Base-by-base conservation (phyloP, 2,113 vertebrate genomes). In the Hemiprocne comata region DNA sequence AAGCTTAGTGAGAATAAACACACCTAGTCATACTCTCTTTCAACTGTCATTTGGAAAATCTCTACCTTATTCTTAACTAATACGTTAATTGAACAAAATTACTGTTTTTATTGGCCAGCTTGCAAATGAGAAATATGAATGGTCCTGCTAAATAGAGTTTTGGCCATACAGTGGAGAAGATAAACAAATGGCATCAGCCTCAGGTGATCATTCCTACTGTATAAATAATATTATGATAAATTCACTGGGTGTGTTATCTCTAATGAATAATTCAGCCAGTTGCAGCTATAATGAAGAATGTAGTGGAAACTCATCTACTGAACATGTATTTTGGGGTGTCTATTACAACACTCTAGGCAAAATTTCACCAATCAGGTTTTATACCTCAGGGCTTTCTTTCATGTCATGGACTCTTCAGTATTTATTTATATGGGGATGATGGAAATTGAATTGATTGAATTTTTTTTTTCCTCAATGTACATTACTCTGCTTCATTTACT, bases 401-500 rank as follows among this genome's bases (percentile, higher is more conserved):
- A 69, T 55, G 77, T 79, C 83, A 60, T 79, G 31, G 40, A 74
- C 82, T 95, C 76, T 85, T 95, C 72, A 51, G 72, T 44, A 86
- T 89, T 78, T 94, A 91, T 96, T 95, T 91, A 54, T 88, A 70
- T 11, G 7, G 20, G 23, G 28, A 82, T 82, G 72, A 79, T 0
- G 2, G 75, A 96, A 94, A 93, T 70, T n/a, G 81, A 86, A 86
- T 69, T 53, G 14, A 72, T 55, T 83, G 55, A 38, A 25, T 70
- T 87, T 82, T 95, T 93, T 92, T 57, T 21, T 57, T 31, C 46
- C 46, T 17, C 65, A 80, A 29, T 69, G 33, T 87, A 48, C 53
- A 53, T 94, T 77, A 77, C 66, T 88, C 61, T 91, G 81, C 81
- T 93, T 95, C 90, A 94, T 96, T 95, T 91, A 62, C 66, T 95